phyloP scores from a whole-genome alignment of 1,140 invertebrate species.

The Coelopa frigida region DNA sequence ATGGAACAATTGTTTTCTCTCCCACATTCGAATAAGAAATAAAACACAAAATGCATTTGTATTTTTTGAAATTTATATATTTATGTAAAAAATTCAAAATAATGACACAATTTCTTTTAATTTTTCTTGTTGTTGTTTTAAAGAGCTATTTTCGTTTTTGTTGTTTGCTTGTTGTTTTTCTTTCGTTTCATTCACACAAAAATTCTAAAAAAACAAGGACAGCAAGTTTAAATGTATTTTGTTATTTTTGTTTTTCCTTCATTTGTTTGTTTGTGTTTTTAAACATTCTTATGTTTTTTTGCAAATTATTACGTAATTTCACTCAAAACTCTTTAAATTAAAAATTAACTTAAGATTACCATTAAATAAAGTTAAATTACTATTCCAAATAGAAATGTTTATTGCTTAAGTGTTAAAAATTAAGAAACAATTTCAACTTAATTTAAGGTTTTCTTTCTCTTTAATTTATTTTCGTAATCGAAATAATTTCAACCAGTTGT shows the following conservation, averaged over 20 bases:
- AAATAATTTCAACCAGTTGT: too few species aligned
- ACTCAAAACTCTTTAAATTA: neutral
- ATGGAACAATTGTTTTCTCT: too few species aligned
- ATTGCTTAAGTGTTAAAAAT: neutral
- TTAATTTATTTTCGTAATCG: too few species aligned
- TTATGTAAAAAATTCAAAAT: too few species aligned
- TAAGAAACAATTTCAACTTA: too few species aligned
- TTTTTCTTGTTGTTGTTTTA: slow-evolving; percentile 2
- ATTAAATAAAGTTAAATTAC: neutral
- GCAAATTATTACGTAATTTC: neutral
- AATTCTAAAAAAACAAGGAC: slow-evolving; percentile 6
- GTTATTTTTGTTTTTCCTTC: neutral
- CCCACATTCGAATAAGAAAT: too few species aligned
- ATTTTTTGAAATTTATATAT: too few species aligned
- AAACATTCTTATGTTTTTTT: neutral
- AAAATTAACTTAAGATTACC: neutral
- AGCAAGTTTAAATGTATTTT: slow-evolving; percentile 1
- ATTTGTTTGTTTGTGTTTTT: slow-evolving; percentile 2
- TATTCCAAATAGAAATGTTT: slow-evolving; percentile 5
- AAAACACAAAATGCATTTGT: too few species aligned
- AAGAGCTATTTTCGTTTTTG: slow-evolving; percentile 4
- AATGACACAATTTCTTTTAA: slow-evolving; percentile 3
- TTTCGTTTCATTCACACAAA: slow-evolving; percentile 1
- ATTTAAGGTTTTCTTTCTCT: too few species aligned
- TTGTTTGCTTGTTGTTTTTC: slow-evolving; percentile 15